These are phyloP conservation scores for Drosophila ficusphila DNA, from an alignment of 1,140 invertebrate species.

Conservation along the genomic window DNA sequence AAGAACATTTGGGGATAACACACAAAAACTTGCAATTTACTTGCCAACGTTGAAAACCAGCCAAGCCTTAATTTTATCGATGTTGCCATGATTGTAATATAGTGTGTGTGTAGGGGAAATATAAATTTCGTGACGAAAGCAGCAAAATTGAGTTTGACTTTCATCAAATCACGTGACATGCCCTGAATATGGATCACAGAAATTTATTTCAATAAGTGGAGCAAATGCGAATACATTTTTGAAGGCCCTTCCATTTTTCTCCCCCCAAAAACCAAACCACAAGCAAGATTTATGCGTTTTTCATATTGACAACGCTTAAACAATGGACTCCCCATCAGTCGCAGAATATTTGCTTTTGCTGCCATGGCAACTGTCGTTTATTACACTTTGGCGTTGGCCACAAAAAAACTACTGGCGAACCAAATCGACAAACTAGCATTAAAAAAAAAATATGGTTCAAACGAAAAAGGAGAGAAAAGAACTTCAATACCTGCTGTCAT, in stretches of 20 bases:
- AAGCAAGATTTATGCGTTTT: constrained; percentile 65
- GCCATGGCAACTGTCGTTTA: constrained; percentile 62
- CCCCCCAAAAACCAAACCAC: constrained; percentile 3
- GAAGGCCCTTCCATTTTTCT: background rate
- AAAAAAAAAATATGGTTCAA: background rate
- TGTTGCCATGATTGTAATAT: constrained; percentile 60
- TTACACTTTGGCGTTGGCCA: constrained; percentile 23
- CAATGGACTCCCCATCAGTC: constrained; percentile 59
- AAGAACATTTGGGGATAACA: constrained; percentile 20
- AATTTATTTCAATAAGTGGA: constrained; percentile 70
- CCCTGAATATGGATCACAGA: constrained; percentile 39
- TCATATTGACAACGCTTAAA: constrained; percentile 72
- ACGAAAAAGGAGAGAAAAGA: background rate
- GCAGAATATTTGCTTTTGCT: constrained; percentile 19
- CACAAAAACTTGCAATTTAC: constrained; percentile 42
- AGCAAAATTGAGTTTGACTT: constrained; percentile 61
- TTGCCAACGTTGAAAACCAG: constrained; percentile 26
- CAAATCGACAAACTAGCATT: constrained; percentile 14
- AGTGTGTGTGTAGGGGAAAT: constrained; percentile 46
- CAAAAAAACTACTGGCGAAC: constrained; percentile 15
- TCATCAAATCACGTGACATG: constrained; percentile 69
- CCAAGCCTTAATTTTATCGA: constrained; percentile 67
- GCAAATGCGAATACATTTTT: constrained; percentile 54
- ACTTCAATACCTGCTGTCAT: background rate
- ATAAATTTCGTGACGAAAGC: constrained; percentile 48